Evolutionary conservation across 2,113 vertebrate genomes (phyloP), one percentile per base, ranked within the genome.

Genomic region (Isichthys henryi): DNA sequence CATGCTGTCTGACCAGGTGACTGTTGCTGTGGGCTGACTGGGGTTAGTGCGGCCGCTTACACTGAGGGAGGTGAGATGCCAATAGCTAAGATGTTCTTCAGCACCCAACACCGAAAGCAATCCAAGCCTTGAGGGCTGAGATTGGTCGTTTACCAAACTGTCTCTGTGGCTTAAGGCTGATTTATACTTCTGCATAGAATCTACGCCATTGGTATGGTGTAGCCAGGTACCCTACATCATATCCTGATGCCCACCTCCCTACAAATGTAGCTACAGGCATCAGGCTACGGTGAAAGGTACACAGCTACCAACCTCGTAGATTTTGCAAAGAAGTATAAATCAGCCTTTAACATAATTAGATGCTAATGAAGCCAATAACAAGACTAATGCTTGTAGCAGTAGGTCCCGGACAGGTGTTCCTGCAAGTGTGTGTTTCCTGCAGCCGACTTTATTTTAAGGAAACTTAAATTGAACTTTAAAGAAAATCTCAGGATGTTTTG

Each of bases 1-100:
- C 91, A 93, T 87, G 89, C 53, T 93, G 90, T 91, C 91, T 92
- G 91, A 88, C 93, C 94, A 93, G 92, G 93, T 94, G 93, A 94
- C 91, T 94, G 92, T 91, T 93, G 93, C 92, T 94, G 92, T 91
- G 91, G 88, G 89, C 85, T 91, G 90, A 91, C 92, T 84, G 56
- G 88, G 95, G 92, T 66, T 23, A 3, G 92, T 93, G 92, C 90
- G 93, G 35, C 90, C 91, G 91, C 92, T 94, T 85, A 90, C 88
- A 66, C 90, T 86, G 88, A 90, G 93, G 93, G 94, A 94, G 92
- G 90, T 93, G 93, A 94, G 92, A 93, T 88, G 80, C 90, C 89
- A 88, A 90, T 84, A 86, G 90, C 49, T 23, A 88, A 77, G 87
- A 90, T 31, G 74, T 49, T 52, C 86, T 66, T 89, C 70, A 66